Conservation (phyloP, 2,113 vertebrate species). For the Notothenia coriiceps region DNA sequence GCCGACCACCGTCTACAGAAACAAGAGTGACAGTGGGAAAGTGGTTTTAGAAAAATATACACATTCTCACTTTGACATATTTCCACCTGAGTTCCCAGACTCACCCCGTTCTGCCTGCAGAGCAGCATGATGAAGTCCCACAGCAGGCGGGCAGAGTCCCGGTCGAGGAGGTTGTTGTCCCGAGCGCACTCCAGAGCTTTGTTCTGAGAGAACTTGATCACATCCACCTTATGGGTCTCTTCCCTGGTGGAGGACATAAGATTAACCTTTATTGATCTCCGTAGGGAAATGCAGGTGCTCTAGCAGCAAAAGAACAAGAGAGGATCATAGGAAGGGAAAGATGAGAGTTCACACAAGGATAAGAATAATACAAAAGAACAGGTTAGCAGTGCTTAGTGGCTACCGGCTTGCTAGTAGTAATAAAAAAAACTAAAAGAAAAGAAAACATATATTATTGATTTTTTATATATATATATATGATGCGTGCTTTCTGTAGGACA, state of each 20-base stretch:
- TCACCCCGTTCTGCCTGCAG: constrained; percentile 97
- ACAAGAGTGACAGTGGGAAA: background rate
- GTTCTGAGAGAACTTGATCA: constrained; percentile 97
- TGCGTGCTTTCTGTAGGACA: background rate
- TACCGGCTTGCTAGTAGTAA: too few species aligned
- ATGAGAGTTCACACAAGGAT: too few species aligned
- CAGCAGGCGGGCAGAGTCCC: constrained; percentile 93
- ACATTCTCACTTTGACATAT: background rate
- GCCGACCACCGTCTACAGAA: constrained; percentile 93
- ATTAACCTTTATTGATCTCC: too few species aligned
- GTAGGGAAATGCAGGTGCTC: too few species aligned
- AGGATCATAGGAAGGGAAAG: too few species aligned
- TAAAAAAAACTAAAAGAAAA: background rate
- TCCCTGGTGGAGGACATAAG: constrained; percentile 85
- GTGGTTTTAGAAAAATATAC: background rate
- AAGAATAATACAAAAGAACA: too few species aligned
- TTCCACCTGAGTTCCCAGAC: constrained; percentile 15
- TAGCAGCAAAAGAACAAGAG: too few species aligned
- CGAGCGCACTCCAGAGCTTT: constrained; percentile 91
- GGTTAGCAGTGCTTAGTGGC: too few species aligned
- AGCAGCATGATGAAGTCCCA: constrained; percentile 96
- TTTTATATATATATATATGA: background rate
- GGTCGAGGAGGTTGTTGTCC: constrained; percentile 90
- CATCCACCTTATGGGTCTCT: constrained; percentile 98
- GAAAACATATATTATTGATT: background rate